Conservation (phyloP, 1,140 invertebrate species). For the Antheraea pernyi region DNA sequence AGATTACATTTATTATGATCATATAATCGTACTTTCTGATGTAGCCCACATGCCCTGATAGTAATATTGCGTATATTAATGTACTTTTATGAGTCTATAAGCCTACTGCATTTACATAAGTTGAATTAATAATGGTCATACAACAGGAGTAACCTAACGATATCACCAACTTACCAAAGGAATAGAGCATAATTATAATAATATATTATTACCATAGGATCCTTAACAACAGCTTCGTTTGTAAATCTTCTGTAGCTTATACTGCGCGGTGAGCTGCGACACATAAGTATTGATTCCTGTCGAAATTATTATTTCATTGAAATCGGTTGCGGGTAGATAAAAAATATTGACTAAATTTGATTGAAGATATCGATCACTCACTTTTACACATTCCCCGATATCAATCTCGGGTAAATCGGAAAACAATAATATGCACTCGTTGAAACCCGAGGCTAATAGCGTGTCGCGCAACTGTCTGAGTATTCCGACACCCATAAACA, state of each 20-base stretch:
- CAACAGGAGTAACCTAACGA: too few species aligned
- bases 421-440: slow-evolving; percentile 98
- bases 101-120: too few species aligned
- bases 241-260: slow-evolving; percentile 91
- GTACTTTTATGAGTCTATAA: too few species aligned
- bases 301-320: background rate
- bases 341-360: too few species aligned
- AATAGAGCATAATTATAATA: background rate
- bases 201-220: slow-evolving; percentile 68
- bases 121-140: too few species aligned
- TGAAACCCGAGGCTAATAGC: slow-evolving; percentile 94
- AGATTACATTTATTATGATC: too few species aligned
- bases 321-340: too few species aligned
- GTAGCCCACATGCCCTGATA: too few species aligned
- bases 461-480: slow-evolving; percentile 92
- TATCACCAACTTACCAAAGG: too few species aligned
- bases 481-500: slow-evolving; percentile 97
- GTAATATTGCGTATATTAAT: too few species aligned
- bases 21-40: too few species aligned
- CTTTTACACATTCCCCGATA: slow-evolving; percentile 93
- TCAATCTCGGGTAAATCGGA: slow-evolving; percentile 99
- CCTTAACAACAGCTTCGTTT: slow-evolving; percentile 65
- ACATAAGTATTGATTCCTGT: slow-evolving; percentile 91
- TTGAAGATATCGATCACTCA: slow-evolving; percentile 22
- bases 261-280: slow-evolving; percentile 91